A percentile compares a stretch with the other conserved stretches of the same genome.
These are phyloP conservation scores for Syngnathus acus DNA, from an alignment of 2,797 vertebrate genomes.

Conservation along the genomic window DNA sequence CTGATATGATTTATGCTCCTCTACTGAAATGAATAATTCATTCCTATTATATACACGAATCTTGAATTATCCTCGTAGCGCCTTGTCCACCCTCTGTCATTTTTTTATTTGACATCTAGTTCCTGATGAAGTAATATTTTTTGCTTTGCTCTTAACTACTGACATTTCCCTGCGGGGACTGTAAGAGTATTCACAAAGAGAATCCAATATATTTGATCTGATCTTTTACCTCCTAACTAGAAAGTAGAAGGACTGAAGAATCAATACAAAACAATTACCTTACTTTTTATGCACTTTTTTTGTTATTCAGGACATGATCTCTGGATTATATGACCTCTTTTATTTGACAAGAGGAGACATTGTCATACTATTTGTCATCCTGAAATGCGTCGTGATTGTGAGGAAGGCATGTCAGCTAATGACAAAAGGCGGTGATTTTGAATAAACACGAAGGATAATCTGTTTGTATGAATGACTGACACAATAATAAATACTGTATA, in stretches of 20 bases:
- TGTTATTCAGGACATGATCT: not conserved
- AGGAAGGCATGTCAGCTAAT: too few species aligned
- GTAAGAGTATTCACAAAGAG: conserved; percentile 3
- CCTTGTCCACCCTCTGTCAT: not conserved
- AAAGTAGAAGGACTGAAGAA: conserved; percentile 5
- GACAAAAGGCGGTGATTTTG: too few species aligned
- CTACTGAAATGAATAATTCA: conserved; percentile 24
- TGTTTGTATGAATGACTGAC: too few species aligned
- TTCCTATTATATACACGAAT: conserved; percentile 2
- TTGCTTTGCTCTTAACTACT: not conserved
- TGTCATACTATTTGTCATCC: too few species aligned
- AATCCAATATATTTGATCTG: conserved; percentile 17
- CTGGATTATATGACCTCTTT: not conserved
- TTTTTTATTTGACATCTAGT: not conserved
- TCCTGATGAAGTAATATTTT: conserved; percentile 8
- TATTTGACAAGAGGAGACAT: not conserved
- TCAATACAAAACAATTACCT: conserved; percentile 13
- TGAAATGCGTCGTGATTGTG: too few species aligned
- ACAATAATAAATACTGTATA: too few species aligned
- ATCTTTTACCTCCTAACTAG: conserved; percentile 23
- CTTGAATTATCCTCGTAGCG: not conserved
- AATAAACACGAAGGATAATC: too few species aligned
- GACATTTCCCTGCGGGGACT: conserved; percentile 7
- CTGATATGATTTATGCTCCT: conserved; percentile 34
- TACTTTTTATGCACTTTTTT: conserved; percentile 3